Conservation (phyloP, 2,888 invertebrate genomes). For the Aromia moschata region DNA sequence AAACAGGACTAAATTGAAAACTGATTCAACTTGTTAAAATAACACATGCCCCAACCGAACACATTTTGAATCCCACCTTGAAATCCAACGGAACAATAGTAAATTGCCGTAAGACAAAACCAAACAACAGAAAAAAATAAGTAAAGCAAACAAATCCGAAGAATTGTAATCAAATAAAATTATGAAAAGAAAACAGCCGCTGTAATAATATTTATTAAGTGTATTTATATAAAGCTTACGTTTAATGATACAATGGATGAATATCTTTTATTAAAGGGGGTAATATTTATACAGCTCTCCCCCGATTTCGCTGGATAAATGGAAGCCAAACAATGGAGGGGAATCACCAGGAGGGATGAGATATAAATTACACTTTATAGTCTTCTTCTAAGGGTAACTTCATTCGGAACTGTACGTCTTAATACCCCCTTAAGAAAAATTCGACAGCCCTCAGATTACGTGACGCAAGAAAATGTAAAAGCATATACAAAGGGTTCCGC, state of each 20-base stretch:
- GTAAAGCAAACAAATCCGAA: slow-evolving; percentile 33
- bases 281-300: slow-evolving; percentile 40
- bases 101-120: slow-evolving; percentile 35
- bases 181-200: slow-evolving; percentile 57
- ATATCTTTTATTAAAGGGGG: slow-evolving; percentile 32
- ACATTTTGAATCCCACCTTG: slow-evolving; percentile 19
- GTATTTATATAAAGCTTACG: slow-evolving; percentile 55
- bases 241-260: slow-evolving; percentile 48
- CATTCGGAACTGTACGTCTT: slow-evolving; percentile 2
- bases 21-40: slow-evolving; percentile 17
- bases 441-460: too few species aligned
- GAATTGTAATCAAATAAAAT: slow-evolving; percentile 47
- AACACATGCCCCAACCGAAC: slow-evolving; percentile 10
- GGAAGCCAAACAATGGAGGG: slow-evolving; percentile 57
- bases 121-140: slow-evolving; percentile 23
- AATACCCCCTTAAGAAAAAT: too few species aligned
- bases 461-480: too few species aligned
- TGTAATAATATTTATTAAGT: slow-evolving; percentile 51
- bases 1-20: slow-evolving; percentile 19
- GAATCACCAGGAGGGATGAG: slow-evolving; percentile 35
- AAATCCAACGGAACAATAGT: slow-evolving; percentile 12
- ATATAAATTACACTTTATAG: slow-evolving; percentile 35
- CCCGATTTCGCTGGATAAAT: slow-evolving; percentile 55
- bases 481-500: too few species aligned
- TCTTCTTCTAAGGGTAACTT: slow-evolving; percentile 19